phyloP scores from a whole-genome alignment of 2,113 vertebrate species.

The Chaenogobius annularis region DNA sequence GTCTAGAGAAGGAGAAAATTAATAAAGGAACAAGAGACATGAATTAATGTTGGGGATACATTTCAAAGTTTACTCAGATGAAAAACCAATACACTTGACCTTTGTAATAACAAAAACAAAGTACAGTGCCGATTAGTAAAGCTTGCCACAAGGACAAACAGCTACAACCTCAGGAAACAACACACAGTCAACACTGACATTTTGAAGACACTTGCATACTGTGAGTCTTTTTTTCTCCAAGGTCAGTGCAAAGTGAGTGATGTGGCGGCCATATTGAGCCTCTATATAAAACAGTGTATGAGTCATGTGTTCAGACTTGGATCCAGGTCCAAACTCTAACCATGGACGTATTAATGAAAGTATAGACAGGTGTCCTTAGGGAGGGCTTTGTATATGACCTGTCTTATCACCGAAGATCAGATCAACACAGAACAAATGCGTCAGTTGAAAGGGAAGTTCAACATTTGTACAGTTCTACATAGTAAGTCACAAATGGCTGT shows the following conservation, averaged over 20 bases:
- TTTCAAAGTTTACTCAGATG: background rate
- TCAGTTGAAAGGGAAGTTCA: background rate
- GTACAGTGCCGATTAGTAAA: slow-evolving; percentile 10
- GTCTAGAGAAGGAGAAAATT: slow-evolving; percentile 64
- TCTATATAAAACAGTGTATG: slow-evolving; percentile 10
- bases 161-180: slow-evolving; percentile 28
- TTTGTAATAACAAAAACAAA: background rate
- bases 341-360: slow-evolving; percentile 41
- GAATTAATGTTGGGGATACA: background rate
- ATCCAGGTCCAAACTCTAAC: slow-evolving; percentile 34
- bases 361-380: slow-evolving; percentile 27
- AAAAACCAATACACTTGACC: background rate
- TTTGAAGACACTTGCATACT: slow-evolving; percentile 10
- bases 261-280: slow-evolving; percentile 13
- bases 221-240: slow-evolving; percentile 18
- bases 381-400: slow-evolving; percentile 15
- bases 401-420: slow-evolving; percentile 5
- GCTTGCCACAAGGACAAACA: slow-evolving; percentile 46
- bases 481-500: background rate
- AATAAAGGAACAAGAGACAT: background rate
- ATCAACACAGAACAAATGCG: slow-evolving; percentile 4
- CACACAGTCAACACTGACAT: slow-evolving; percentile 22
- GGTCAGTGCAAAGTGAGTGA: slow-evolving; percentile 12
- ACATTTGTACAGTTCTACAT: background rate
- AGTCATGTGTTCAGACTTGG: slow-evolving; percentile 31